Conservation (phyloP, 2,888 invertebrate genomes). For the Drosophila prostipennis region DNA sequence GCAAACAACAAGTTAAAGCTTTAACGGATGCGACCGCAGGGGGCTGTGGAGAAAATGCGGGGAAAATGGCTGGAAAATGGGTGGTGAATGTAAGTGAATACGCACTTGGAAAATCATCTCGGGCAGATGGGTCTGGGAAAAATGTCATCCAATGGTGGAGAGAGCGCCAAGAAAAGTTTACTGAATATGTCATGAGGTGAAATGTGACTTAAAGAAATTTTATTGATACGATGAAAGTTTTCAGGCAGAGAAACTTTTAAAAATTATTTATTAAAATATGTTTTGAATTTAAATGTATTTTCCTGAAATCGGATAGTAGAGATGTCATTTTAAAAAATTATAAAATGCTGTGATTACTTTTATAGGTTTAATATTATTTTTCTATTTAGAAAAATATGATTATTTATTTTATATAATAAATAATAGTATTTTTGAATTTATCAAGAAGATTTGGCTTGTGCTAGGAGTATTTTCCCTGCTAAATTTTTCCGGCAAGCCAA, state of each 20-base stretch:
- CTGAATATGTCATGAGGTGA: background rate
- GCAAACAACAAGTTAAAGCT: slow-evolving; percentile 39
- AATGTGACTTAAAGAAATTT: background rate
- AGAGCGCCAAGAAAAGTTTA: background rate
- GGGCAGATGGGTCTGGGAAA: slow-evolving; percentile 14
- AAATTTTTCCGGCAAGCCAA: background rate
- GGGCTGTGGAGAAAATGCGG: background rate
- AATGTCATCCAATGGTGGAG: slow-evolving; percentile 18
- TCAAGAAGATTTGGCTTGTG: background rate
- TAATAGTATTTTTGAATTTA: background rate
- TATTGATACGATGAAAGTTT: background rate
- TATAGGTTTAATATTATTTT: background rate
- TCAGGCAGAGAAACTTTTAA: too few species aligned
- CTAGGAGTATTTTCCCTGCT: background rate
- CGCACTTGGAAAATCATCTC: slow-evolving; percentile 23
- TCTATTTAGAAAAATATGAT: background rate
- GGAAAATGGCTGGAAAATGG: background rate
- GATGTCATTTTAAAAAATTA: too few species aligned
- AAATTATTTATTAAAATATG: too few species aligned
- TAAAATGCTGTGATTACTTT: too few species aligned
- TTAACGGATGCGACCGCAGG: slow-evolving; percentile 27
- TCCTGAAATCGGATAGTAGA: too few species aligned
- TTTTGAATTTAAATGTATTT: too few species aligned
- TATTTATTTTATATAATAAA: too few species aligned
- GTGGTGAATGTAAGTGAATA: slow-evolving; percentile 3